phyloP scores from a whole-genome alignment of 2,113 vertebrate species.

The cattle (Bos taurus) region DNA sequence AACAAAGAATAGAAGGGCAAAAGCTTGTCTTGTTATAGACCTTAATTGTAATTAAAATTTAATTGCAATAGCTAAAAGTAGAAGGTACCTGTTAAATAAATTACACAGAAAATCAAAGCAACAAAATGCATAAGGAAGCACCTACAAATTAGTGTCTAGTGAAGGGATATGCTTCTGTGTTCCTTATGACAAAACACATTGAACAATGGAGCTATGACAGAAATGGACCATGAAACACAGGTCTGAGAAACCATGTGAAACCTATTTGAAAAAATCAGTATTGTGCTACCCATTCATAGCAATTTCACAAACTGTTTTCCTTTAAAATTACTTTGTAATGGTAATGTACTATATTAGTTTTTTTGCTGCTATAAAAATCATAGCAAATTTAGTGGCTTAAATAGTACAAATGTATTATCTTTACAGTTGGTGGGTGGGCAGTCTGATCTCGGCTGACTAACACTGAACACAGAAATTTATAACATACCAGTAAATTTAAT shows the following conservation, averaged over 20 bases:
- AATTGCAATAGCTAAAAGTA: slow-evolving; percentile 53
- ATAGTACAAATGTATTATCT: background rate
- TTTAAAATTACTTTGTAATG: background rate
- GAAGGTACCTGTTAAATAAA: slow-evolving; percentile 53
- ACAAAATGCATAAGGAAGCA: slow-evolving; percentile 37
- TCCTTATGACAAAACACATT: background rate
- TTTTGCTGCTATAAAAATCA: background rate
- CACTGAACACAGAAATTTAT: background rate
- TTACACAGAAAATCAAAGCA: slow-evolving; percentile 46
- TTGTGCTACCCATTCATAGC: background rate
- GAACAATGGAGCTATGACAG: background rate
- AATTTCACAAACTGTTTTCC: background rate
- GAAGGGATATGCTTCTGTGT: slow-evolving; percentile 26
- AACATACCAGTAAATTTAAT: background rate
- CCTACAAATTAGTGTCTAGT: slow-evolving; percentile 66
- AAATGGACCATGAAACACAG: background rate
- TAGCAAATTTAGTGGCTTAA: background rate
- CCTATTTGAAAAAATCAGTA: background rate
- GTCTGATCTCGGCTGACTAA: background rate
- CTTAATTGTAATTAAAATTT: slow-evolving; percentile 59
- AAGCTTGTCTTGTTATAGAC: slow-evolving; percentile 29
- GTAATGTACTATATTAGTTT: background rate
- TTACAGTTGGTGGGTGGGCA: background rate
- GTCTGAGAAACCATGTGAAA: slow-evolving; percentile 17
- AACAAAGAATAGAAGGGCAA: slow-evolving; percentile 26